A percentile compares a stretch with the other conserved stretches of the same genome.
Evolutionary conservation across 2,888 invertebrate genomes (phyloP).

Genomic region (Alentia gelatinosa): DNA sequence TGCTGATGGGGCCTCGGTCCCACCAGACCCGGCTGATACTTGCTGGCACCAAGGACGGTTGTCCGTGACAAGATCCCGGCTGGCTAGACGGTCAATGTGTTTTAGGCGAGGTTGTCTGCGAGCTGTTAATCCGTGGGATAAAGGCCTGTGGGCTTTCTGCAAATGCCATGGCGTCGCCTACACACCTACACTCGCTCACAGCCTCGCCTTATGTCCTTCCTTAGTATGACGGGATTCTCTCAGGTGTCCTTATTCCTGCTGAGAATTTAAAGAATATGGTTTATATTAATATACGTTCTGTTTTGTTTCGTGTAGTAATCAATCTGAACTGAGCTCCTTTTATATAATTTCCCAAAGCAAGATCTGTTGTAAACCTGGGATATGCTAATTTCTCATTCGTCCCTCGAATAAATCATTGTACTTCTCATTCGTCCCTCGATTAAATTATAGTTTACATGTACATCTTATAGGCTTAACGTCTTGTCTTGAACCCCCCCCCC

Average conservation of each 20-base stretch:
- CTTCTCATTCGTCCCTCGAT: no score
- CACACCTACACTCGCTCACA: conserved; percentile 12
- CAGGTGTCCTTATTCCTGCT: background rate
- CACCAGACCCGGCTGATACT: background rate
- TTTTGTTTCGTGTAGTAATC: no score
- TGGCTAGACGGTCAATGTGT: background rate
- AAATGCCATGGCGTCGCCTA: background rate
- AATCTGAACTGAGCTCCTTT: no score
- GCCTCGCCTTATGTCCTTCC: background rate
- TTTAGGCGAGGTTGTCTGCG: background rate
- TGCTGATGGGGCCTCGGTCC: background rate
- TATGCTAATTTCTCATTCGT: no score
- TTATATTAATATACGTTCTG: background rate
- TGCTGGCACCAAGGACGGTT: background rate
- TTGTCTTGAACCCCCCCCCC: no score
- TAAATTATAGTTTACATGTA: no score
- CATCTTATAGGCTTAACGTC: no score
- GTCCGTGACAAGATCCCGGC: background rate
- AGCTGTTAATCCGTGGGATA: background rate
- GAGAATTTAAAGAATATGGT: background rate
- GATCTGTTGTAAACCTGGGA: no score
- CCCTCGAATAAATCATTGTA: no score
- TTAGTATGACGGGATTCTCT: background rate
- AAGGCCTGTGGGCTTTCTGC: background rate
- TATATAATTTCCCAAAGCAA: no score